Base-by-base conservation (phyloP, 1,140 invertebrate species). In the Listronotus oregonensis region DNA sequence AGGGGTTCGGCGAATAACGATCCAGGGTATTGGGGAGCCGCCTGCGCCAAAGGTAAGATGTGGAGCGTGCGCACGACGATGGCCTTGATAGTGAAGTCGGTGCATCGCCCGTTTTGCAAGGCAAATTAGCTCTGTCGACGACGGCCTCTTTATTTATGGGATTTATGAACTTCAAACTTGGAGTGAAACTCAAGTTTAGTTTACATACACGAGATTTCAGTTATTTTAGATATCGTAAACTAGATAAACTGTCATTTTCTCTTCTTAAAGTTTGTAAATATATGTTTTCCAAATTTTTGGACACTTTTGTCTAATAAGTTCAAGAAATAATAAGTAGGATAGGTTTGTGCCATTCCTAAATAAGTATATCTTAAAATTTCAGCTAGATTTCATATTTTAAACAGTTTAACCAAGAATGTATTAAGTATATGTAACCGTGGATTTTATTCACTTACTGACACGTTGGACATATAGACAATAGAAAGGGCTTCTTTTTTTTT, bases 141-240 rank as follows among this genome's bases (percentile, higher is more conserved):
- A 57, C 64, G 64, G 44, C 54, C 55, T 39, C 55, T 73, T 77
- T 75, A 77, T 77, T 77, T 77, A 77, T 77, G 75, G 75, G 73
- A 76, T 77, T 74, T 76, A 74, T 77, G 76, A 77, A 77, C 76
- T 77, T 77, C 72, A 73, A 73, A 76, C 68, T 71, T 70, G 49
- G 11, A 54, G 66, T 66, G 56, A 57, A 60, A 62, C 21, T 37
- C 32, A 52, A 27, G 57, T 50, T 54, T 50, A 52, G 64, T 66
- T 60, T 58, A 43, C 47, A 49, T 64, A 64, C 61, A 55, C 32
- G 43, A 49, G 57, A 60, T 60, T 60, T 37, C 61, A 55, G 17
- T 55, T 64, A 50, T 64, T 64, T 40, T 61, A 27, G 44, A 34
- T 43, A 56, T 10, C 54, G 39, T 21, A 56, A 56, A 56, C 50